Evolutionary conservation across 2,113 vertebrate species (phyloP).

Genomic region (Eclectus roratus): DNA sequence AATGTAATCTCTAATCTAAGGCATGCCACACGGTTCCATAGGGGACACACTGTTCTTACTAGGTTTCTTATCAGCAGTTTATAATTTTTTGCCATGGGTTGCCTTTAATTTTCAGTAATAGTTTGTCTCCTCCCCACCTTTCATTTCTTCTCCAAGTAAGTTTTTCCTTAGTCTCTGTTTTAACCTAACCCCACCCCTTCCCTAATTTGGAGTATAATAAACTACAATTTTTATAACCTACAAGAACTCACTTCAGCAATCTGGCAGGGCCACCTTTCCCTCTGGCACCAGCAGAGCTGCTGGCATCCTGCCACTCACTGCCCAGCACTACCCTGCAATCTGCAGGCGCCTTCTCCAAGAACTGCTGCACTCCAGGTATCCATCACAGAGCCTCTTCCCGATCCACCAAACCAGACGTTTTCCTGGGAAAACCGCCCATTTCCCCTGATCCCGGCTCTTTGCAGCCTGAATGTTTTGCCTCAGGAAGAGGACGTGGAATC

Average conservation of each 20-base stretch:
- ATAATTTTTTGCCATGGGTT: neutral
- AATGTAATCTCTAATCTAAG: neutral
- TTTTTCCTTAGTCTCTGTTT: neutral
- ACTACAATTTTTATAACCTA: neutral
- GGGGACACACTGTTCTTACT: neutral
- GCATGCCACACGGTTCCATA: neutral
- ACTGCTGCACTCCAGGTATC: neutral
- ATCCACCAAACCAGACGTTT: neutral
- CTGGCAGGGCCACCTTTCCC: neutral
- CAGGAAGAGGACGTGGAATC: neutral
- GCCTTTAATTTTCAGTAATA: neutral
- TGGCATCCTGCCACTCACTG: neutral
- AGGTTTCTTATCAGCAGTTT: neutral
- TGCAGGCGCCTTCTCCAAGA: neutral
- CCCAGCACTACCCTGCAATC: neutral
- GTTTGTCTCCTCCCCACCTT: neutral
- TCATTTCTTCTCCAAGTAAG: neutral
- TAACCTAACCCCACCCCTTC: neutral
- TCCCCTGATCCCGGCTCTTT: neutral
- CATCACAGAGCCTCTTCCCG: neutral
- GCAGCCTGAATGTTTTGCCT: neutral
- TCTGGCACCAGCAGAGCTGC: neutral
- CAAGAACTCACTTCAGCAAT: neutral
- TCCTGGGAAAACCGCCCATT: neutral
- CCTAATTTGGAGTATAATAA: neutral